A percentile compares a stretch with the other conserved stretches of the same genome.
phyloP scores from a whole-genome alignment of 2,797 vertebrate genomes.

The Muscicapa striata region DNA sequence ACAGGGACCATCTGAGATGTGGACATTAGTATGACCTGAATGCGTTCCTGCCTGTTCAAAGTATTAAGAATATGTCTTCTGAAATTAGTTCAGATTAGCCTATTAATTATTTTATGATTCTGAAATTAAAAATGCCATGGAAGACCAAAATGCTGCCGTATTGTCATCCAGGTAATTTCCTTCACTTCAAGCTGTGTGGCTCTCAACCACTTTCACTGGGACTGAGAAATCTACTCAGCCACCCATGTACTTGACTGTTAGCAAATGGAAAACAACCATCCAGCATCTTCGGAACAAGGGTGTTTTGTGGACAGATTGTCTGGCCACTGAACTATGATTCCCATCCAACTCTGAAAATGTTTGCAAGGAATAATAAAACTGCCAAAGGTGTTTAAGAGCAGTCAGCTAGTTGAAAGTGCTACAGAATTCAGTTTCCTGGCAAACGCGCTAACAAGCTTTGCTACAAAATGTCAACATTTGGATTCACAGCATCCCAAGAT shows the following conservation, averaged over 20 bases:
- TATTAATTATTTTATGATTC: not conserved
- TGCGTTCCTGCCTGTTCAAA: not conserved
- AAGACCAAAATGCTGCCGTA: not conserved
- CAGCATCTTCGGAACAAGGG: not conserved
- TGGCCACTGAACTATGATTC: not conserved
- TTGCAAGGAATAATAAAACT: constrained; percentile 24
- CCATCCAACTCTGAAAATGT: constrained; percentile 27
- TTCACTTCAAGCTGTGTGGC: not conserved
- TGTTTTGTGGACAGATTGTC: constrained; percentile 47
- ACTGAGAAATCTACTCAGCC: not conserved
- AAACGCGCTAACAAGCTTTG: constrained; percentile 34
- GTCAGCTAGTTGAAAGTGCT: constrained; percentile 33
- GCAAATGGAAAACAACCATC: constrained; percentile 1
- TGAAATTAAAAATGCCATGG: not conserved
- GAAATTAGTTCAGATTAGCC: not conserved
- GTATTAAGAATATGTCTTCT: not conserved
- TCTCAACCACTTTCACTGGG: not conserved
- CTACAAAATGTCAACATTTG: constrained; percentile 54
- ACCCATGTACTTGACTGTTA: not conserved
- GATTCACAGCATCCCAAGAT: constrained; percentile 46
- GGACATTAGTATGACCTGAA: not conserved
- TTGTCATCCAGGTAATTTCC: not conserved
- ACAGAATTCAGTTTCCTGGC: constrained; percentile 15
- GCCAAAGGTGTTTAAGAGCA: constrained; percentile 51
- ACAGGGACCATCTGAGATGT: not conserved